These are phyloP conservation scores for Xylota sylvarum DNA, from an alignment of 2,888 invertebrate genomes.

Conservation along the genomic window DNA sequence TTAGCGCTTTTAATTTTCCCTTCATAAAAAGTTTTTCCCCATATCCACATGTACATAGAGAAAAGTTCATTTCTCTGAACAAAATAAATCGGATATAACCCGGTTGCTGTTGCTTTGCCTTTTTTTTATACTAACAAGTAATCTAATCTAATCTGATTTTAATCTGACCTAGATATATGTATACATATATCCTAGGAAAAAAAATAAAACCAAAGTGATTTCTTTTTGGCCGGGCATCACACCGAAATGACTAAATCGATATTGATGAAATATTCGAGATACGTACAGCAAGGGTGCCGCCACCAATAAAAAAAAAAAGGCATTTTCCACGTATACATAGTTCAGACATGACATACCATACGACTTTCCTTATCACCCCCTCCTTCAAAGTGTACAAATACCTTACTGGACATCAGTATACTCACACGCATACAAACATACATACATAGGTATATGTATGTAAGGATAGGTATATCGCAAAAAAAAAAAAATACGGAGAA, in stretches of 20 bases:
- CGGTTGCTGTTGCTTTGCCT: slow-evolving; percentile 10
- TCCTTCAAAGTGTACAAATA: slow-evolving; percentile 24
- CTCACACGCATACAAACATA: background rate
- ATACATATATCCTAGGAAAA: background rate
- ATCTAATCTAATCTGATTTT: slow-evolving; percentile 64
- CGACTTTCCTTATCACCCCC: slow-evolving; percentile 15
- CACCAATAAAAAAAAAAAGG: slow-evolving; percentile 5
- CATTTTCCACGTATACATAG: slow-evolving; percentile 17
- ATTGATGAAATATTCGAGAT: slow-evolving; percentile 60
- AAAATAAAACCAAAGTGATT: slow-evolving; percentile 42
- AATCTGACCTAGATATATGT: slow-evolving; percentile 62
- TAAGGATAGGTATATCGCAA: slow-evolving; percentile 8
- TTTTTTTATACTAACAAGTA: slow-evolving; percentile 20
- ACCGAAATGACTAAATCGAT: slow-evolving; percentile 57
- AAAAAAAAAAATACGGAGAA: slow-evolving; percentile 24
- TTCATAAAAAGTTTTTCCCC: background rate
- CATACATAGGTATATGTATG: too few species aligned
- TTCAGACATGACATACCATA: slow-evolving; percentile 6
- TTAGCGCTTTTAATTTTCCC: background rate
- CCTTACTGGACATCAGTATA: slow-evolving; percentile 44
- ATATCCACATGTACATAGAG: background rate
- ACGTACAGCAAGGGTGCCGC: slow-evolving; percentile 31
- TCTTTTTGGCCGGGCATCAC: slow-evolving; percentile 46
- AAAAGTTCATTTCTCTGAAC: slow-evolving; percentile 20
- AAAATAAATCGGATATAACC: slow-evolving; percentile 35